Conservation (phyloP, 2,888 invertebrate genomes). For the Athetis lepigone region DNA sequence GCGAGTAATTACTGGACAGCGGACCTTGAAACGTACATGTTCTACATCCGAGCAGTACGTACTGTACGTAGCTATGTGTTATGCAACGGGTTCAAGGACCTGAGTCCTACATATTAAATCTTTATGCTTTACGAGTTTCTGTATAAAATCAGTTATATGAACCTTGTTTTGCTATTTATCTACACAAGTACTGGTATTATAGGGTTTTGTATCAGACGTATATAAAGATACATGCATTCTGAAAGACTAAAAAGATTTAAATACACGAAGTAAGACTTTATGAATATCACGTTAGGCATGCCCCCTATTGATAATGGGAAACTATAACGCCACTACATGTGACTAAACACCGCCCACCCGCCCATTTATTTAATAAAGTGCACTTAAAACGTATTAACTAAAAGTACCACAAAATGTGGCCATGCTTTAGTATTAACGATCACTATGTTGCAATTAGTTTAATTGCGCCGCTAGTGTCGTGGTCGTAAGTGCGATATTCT, state of each 20-base stretch:
- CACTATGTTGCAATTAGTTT: constrained; percentile 18
- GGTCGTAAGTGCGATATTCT: no score
- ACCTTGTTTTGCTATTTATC: not conserved
- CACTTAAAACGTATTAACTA: constrained; percentile 50
- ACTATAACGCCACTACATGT: constrained; percentile 12
- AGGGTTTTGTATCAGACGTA: no score
- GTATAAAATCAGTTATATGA: not conserved
- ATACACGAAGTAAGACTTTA: no score
- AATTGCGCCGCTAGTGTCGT: no score
- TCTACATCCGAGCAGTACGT: no score
- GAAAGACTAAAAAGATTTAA: no score
- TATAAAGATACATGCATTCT: no score
- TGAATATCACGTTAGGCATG: not conserved
- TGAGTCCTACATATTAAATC: not conserved
- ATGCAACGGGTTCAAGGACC: constrained; percentile 49
- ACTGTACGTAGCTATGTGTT: constrained; percentile 12
- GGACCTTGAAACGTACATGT: constrained; percentile 43
- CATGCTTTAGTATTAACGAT: constrained; percentile 36
- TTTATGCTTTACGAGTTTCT: not conserved
- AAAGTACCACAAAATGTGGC: constrained; percentile 36
- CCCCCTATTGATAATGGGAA: constrained; percentile 6
- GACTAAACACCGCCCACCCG: constrained; percentile 17
- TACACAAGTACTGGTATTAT: no score
- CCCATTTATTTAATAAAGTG: constrained; percentile 50
- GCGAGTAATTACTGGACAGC: constrained; percentile 44